A percentile compares a stretch with the other conserved stretches of the same genome.
phyloP scores from a whole-genome alignment of 2,797 vertebrate genomes.

The Anolis apletophallus region DNA sequence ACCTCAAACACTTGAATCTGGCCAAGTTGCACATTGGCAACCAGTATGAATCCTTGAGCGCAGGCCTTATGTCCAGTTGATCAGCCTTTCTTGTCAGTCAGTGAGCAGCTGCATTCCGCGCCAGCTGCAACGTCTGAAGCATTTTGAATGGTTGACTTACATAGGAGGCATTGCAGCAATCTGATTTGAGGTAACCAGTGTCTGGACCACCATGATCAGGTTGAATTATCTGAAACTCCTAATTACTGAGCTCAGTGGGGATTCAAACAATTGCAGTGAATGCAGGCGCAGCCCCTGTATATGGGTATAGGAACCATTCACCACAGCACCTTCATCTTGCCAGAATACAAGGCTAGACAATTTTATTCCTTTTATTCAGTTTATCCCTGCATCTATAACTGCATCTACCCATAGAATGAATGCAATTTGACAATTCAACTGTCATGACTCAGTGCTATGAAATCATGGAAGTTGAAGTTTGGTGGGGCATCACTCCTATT shows the following conservation, averaged over 20 bases:
- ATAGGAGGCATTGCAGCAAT: neutral
- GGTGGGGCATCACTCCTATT: no score
- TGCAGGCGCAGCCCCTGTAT: neutral
- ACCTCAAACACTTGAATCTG: neutral
- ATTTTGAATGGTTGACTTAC: neutral
- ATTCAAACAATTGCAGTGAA: neutral
- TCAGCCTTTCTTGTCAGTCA: neutral
- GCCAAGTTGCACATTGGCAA: neutral
- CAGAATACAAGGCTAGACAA: neutral
- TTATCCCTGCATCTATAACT: no score
- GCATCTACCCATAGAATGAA: no score
- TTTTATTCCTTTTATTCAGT: neutral
- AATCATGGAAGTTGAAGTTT: no score
- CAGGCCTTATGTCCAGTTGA: neutral
- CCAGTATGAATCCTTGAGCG: neutral
- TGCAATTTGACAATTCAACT: no score
- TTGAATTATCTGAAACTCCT: neutral
- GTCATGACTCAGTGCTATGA: no score
- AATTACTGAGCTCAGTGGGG: neutral
- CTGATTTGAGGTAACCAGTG: neutral
- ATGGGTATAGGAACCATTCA: neutral
- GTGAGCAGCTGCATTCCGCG: neutral
- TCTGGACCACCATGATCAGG: neutral
- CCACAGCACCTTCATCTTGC: neutral
- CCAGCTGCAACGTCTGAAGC: neutral